Evolutionary conservation across 2,888 invertebrate genomes (phyloP).

Genomic region (Geophilus truncorum): DNA sequence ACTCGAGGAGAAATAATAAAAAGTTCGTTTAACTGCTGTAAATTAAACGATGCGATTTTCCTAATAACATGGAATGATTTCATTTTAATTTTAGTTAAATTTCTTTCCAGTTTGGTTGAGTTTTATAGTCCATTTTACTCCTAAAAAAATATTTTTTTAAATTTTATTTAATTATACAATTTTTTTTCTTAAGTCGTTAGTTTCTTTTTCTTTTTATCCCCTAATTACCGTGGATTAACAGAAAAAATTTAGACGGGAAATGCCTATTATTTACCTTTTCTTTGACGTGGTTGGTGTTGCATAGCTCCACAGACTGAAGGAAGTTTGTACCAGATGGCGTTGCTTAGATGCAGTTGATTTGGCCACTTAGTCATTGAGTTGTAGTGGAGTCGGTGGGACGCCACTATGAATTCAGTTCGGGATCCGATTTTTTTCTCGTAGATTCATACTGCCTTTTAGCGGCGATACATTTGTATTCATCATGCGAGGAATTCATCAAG

Average conservation of each 20-base stretch:
- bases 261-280: background rate
- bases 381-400: background rate
- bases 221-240: too few relatives aligned
- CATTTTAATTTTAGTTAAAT: too few relatives aligned
- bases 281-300: background rate
- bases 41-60: background rate
- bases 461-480: background rate
- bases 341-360: background rate
- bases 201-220: too few relatives aligned
- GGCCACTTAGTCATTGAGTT: slow-evolving; percentile 15
- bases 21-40: background rate
- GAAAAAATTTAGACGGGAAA: background rate
- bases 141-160: background rate
- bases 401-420: background rate
- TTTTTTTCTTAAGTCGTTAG: too few relatives aligned
- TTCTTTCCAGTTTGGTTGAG: too few relatives aligned
- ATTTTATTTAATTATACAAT: too few relatives aligned
- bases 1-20: slow-evolving; percentile 1
- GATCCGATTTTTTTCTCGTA: background rate
- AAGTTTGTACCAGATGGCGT: background rate
- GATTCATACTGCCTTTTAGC: background rate
- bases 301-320: background rate
- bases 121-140: too few relatives aligned
- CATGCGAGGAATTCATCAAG: slow-evolving; percentile 6
- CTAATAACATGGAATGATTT: background rate